A percentile compares a stretch with the other conserved stretches of the same genome.
Evolutionary conservation across 2,797 vertebrate species (phyloP).

Genomic region (Adelosebastes latens): DNA sequence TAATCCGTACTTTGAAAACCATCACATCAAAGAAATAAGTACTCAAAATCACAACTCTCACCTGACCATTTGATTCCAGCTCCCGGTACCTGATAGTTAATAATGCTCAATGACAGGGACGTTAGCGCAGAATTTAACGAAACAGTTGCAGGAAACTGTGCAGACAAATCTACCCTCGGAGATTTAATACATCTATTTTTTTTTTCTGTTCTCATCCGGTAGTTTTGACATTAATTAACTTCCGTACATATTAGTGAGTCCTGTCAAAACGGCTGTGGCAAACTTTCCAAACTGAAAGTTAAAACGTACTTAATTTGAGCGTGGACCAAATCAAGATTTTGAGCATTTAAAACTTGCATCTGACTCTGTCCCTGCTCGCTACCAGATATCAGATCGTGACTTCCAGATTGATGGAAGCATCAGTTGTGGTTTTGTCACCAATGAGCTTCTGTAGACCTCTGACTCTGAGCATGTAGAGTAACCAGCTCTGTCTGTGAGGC

Average conservation of each 20-base stretch:
- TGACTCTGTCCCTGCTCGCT: neutral
- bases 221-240: neutral
- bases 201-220: neutral
- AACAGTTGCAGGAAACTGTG: neutral
- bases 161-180: too few species aligned
- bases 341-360: neutral
- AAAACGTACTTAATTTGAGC: neutral
- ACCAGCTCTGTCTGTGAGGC: neutral
- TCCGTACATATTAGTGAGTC: neutral
- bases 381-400: neutral
- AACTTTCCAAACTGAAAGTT: neutral
- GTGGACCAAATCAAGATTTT: neutral
- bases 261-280: neutral
- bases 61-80: neutral
- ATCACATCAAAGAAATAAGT: neutral
- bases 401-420: neutral
- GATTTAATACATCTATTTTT: neutral
- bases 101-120: neutral
- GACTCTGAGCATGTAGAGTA: neutral
- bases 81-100: accelerated
- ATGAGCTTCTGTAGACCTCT: neutral
- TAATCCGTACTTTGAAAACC: neutral
- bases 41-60: neutral
- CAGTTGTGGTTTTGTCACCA: neutral
- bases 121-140: neutral